Percentiles rank a stretch among this genome's conserved stretches.
These are phyloP conservation scores for Oplegnathus fasciatus DNA, from an alignment of 2,113 vertebrate species.

Conservation along the genomic window DNA sequence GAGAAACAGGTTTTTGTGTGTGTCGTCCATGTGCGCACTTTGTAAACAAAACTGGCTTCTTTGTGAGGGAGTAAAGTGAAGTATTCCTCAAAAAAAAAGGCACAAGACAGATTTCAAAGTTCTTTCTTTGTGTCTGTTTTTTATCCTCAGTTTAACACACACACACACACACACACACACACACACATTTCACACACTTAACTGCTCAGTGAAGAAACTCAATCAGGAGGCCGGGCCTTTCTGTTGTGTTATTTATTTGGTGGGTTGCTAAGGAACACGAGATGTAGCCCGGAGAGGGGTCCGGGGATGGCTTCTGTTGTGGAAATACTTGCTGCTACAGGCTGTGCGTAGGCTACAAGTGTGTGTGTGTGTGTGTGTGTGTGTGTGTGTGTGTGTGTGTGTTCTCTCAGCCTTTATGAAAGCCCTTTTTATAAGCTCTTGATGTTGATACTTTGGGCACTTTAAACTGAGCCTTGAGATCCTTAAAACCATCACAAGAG, in stretches of 20 bases:
- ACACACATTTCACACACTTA: slow-evolving; percentile 30
- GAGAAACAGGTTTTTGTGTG: slow-evolving; percentile 61
- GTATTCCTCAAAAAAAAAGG: slow-evolving; percentile 8
- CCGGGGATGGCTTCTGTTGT: slow-evolving; percentile 69
- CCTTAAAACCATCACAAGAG: slow-evolving; percentile 36
- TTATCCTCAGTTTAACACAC: slow-evolving; percentile 31
- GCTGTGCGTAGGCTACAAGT: slow-evolving; percentile 46
- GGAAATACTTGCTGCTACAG: slow-evolving; percentile 68
- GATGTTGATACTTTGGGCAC: slow-evolving; percentile 41
- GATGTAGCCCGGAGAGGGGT: slow-evolving; percentile 68
- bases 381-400: slow-evolving; percentile 31
- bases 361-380: slow-evolving; percentile 27
- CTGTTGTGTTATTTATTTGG: slow-evolving; percentile 75
- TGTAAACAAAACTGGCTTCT: slow-evolving; percentile 52
- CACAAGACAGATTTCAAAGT: slow-evolving; percentile 30
- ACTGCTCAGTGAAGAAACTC: slow-evolving; percentile 39
- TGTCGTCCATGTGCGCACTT: slow-evolving; percentile 25
- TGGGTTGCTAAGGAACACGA: slow-evolving; percentile 75
- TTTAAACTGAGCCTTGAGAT: slow-evolving; percentile 36
- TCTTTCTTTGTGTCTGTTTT: slow-evolving; percentile 23
- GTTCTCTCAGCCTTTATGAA: slow-evolving; percentile 54
- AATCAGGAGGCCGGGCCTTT: slow-evolving; percentile 42
- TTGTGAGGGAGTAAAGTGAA: slow-evolving; percentile 38
- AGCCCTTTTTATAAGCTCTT: slow-evolving; percentile 59
- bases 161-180: slow-evolving; percentile 27